A percentile compares a stretch with the other conserved stretches of the same genome.
Conservation (phyloP, 2,113 vertebrate genomes). For the Bostrychus sinensis region DNA sequence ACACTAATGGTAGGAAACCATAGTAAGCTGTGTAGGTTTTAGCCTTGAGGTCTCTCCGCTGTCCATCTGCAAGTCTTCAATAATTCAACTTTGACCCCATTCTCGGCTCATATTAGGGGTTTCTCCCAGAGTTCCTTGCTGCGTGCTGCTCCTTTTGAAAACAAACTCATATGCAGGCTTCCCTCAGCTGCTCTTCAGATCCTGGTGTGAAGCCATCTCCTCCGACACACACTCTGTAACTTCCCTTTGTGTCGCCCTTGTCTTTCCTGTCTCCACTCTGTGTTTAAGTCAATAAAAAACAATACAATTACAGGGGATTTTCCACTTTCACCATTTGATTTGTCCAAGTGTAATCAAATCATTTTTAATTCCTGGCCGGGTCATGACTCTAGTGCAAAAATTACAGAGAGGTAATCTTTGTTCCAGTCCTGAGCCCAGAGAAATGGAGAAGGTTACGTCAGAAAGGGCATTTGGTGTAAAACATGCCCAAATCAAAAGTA, state of each 20-base stretch:
- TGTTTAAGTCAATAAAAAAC: not conserved
- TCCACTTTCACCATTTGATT: not conserved
- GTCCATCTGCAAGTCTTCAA: not conserved
- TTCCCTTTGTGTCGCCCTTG: conserved; percentile 1
- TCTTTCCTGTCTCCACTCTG: conserved; percentile 17
- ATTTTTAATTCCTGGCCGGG: not conserved
- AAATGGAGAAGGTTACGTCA: too few species aligned
- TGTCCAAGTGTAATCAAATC: not conserved
- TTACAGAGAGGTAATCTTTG: too few species aligned
- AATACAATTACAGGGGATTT: not conserved
- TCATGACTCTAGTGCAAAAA: too few species aligned
- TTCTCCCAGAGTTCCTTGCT: conserved; percentile 20
- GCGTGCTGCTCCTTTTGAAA: conserved; percentile 24
- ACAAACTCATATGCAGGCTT: conserved; percentile 49
- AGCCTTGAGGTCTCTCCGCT: too few species aligned
- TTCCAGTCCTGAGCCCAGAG: too few species aligned
- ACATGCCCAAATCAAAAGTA: too few species aligned
- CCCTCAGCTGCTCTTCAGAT: conserved; percentile 19
- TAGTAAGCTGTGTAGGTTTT: too few species aligned
- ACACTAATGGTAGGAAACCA: too few species aligned
- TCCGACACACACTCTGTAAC: conserved; percentile 16
- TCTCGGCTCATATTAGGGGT: conserved; percentile 10
- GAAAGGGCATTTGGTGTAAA: too few species aligned
- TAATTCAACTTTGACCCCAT: not conserved
- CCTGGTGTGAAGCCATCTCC: not conserved